phyloP scores from a whole-genome alignment of 2,113 vertebrate species.

The Coptodon bakossiorum region DNA sequence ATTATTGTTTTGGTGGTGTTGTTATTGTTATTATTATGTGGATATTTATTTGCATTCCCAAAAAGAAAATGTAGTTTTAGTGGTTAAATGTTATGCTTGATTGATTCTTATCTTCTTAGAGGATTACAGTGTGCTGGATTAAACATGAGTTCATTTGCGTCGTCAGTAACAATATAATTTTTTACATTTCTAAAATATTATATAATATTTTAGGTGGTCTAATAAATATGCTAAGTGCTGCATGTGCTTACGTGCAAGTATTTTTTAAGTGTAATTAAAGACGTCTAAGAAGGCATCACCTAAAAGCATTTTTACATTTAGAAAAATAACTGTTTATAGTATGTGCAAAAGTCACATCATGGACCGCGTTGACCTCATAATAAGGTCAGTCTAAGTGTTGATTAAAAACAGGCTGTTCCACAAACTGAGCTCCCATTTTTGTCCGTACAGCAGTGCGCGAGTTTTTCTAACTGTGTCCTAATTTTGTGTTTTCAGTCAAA shows the following conservation, averaged over 20 bases:
- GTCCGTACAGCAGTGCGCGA: neutral
- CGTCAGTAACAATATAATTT: neutral
- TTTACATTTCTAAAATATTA: neutral
- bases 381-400: neutral
- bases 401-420: neutral
- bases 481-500: neutral
- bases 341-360: neutral
- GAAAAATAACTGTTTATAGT: neutral
- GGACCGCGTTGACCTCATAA: neutral
- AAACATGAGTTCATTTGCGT: neutral
- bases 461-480: neutral
- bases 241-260: neutral
- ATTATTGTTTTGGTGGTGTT: neutral
- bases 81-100: neutral
- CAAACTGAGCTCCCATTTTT: conserved; percentile 29
- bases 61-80: neutral
- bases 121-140: neutral
- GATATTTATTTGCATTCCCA: neutral
- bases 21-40: neutral
- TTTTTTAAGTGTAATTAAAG: neutral
- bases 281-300: neutral
- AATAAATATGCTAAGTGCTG: neutral
- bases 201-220: neutral
- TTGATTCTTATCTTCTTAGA: neutral
- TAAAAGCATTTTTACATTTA: neutral